phyloP scores from a whole-genome alignment of 2,797 vertebrate genomes.

The Pseudopleuronectes americanus region DNA sequence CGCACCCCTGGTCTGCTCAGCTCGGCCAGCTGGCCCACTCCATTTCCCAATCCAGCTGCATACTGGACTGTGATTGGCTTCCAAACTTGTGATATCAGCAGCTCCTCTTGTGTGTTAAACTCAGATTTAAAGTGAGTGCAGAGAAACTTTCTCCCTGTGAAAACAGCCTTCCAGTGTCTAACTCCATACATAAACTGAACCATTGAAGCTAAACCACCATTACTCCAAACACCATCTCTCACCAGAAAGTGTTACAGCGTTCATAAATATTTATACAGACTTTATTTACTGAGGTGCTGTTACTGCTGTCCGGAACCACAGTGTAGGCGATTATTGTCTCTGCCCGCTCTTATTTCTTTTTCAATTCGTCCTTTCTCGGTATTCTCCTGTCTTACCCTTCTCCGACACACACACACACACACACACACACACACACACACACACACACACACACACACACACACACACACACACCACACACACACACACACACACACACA shows the following conservation, averaged over 20 bases:
- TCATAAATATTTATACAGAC: constrained; percentile 54
- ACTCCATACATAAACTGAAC: constrained; percentile 10
- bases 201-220: constrained; percentile 24
- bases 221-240: constrained; percentile 16
- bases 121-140: too few species aligned
- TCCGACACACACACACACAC: constrained; percentile 9
- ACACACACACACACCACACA: constrained; percentile 13
- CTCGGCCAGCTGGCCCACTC: too few species aligned
- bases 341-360: constrained; percentile 21
- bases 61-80: too few species aligned
- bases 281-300: constrained; percentile 37
- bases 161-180: too few species aligned
- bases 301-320: constrained; percentile 26
- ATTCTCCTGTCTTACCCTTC: constrained; percentile 11
- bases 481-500: constrained; percentile 3
- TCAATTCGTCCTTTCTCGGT: constrained; percentile 18
- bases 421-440: constrained; percentile 17
- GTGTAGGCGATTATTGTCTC: constrained; percentile 7
- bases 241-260: constrained; percentile 20
- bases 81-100: too few species aligned
- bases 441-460: constrained; percentile 4
- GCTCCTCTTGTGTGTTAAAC: too few species aligned
- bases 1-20: too few species aligned
- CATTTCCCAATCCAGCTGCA: background rate
- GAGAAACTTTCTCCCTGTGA: too few species aligned